Evolutionary conservation across 2,797 vertebrate species (phyloP).

Genomic region (Peromyscus aztecus): DNA sequence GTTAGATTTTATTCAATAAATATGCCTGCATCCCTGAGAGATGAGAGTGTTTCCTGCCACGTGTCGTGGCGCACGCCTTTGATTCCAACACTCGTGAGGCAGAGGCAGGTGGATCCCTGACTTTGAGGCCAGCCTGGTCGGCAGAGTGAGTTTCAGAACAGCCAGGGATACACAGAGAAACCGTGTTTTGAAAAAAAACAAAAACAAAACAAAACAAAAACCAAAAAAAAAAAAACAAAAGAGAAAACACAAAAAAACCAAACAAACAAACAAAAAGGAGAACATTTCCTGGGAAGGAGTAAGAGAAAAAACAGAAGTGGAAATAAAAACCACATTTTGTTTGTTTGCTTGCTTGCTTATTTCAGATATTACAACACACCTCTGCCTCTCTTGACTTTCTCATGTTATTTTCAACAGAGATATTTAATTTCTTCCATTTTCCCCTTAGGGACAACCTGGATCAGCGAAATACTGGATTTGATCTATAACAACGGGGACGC

Average conservation of each 20-base stretch:
- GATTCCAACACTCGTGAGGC: not conserved
- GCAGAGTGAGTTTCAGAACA: not conserved
- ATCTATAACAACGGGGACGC: constrained; percentile 90
- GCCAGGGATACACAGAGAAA: not conserved
- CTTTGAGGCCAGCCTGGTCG: not conserved
- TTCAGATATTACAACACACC: not conserved
- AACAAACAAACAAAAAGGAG: not conserved
- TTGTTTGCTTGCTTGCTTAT: not conserved
- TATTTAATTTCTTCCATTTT: not conserved
- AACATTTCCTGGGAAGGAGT: not conserved
- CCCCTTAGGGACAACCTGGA: constrained; percentile 91
- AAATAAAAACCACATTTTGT: not conserved
- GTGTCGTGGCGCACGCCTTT: not conserved
- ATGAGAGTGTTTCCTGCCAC: not conserved
- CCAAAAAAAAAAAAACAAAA: too few relatives aligned
- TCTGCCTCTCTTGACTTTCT: not conserved
- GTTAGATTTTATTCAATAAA: not conserved
- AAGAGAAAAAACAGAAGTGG: not conserved
- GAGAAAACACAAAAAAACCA: not conserved
- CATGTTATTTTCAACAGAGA: not conserved
- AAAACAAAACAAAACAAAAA: not conserved
- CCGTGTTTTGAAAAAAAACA: not conserved
- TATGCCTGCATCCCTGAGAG: not conserved
- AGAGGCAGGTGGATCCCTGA: not conserved
- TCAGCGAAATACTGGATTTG: constrained; percentile 93